Base-by-base conservation (phyloP, 2,888 invertebrate genomes). In the Sesamia inferens region DNA sequence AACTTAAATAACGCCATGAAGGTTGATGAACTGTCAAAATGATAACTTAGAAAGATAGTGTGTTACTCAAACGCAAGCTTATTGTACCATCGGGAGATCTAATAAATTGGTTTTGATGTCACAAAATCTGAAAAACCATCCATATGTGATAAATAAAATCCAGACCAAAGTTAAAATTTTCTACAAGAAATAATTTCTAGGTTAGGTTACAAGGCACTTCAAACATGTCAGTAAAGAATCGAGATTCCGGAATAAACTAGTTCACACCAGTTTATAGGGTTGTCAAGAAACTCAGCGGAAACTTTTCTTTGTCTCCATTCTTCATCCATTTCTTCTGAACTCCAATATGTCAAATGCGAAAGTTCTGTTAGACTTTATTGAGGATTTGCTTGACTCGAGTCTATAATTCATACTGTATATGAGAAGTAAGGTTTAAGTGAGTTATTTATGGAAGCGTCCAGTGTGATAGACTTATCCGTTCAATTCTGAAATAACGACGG, bases 301-400 rank as follows among this genome's bases (percentile, higher is more conserved):
- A 81, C 73, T 76, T 83, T 81, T 74, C 81, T 78, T 82, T 79
- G 80, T 82, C 78, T 86, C 73, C 64, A 74, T 84, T 81, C 39
- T 84, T 81, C 39, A 39, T 39, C 39, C 39, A 39, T 85, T 81
- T 76, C 73, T 82, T 81, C 65, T 75, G 42, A 85, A 87, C 79
- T 86, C 68, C 79, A 74, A 85, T 87, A 84, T 85, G 85, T 87
- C 87, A 86, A 83, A 87, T 82, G 78, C 44, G 65, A 82, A 85
- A 87, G 74, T 82, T 80, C 63, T 74, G 67, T 58, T 79, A 72
- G 67, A 78, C 81, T 78, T 76, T 76, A 80, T 85, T 67, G 77
- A 62, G 71, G 79, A 82, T 82, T 79, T 78, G 62, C 66, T 71
- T 75, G 65, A 55, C 54, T 65, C n/a, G 0, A 71, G 66, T 68